A percentile compares a stretch with the other conserved stretches of the same genome.
phyloP scores from a whole-genome alignment of 2,797 vertebrate genomes.

The Macrochelys suwanniensis region DNA sequence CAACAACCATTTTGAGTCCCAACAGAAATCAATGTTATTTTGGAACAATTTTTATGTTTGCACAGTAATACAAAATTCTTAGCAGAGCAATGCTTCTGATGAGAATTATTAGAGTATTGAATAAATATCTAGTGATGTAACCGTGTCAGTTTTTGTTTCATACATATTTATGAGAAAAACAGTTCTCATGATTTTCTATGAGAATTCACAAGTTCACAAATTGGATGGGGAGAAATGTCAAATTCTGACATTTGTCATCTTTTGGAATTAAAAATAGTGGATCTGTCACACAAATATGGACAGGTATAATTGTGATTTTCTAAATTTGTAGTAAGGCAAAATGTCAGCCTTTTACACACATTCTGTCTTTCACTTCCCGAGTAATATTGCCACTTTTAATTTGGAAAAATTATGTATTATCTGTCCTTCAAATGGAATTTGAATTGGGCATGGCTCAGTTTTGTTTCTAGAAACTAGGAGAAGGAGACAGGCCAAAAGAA shows the following conservation, averaged over 20 bases:
- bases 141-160: neutral
- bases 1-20: neutral
- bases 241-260: neutral
- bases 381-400: neutral
- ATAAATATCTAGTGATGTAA: neutral
- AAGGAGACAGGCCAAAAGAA: neutral
- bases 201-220: neutral
- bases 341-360: neutral
- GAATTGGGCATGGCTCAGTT: accelerated
- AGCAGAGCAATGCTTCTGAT: neutral
- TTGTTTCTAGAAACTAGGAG: neutral
- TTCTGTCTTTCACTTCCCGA: neutral
- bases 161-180: neutral
- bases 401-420: neutral
- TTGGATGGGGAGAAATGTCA: neutral
- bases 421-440: neutral
- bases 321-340: neutral
- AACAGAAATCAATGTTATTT: neutral
- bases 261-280: neutral
- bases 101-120: neutral
- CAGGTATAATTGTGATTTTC: neutral
- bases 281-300: neutral
- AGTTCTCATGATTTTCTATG: neutral
- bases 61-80: neutral
- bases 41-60: accelerated